phyloP scores from a whole-genome alignment of 1,140 invertebrate genomes.

The Pseudomyrmex flavicornis region DNA sequence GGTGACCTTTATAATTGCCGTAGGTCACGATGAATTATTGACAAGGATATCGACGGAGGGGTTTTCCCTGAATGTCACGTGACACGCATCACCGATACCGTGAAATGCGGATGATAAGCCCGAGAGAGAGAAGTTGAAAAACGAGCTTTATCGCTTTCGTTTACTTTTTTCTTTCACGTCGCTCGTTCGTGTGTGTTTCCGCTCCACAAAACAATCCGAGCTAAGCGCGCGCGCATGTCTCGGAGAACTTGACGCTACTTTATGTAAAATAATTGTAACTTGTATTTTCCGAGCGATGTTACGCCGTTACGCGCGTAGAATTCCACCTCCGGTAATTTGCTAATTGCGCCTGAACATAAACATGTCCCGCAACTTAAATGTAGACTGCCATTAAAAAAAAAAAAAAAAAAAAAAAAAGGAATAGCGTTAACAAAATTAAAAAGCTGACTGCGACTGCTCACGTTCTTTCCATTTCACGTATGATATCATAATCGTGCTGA shows the following conservation, averaged over 20 bases:
- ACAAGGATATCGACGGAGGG: background rate
- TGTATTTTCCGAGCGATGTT: background rate
- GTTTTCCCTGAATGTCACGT: constrained; percentile 26
- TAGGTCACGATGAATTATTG: constrained; percentile 54
- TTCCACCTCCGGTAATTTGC: background rate
- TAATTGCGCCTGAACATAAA: background rate
- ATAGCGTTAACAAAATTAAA: background rate
- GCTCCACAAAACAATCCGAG: background rate
- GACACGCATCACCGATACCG: constrained; percentile 17
- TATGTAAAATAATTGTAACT: background rate
- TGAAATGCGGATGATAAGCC: background rate
- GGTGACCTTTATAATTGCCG: constrained; percentile 53
- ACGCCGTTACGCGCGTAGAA: background rate
- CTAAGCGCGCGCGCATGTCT: background rate
- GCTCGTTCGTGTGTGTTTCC: background rate
- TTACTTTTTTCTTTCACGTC: too few species aligned
- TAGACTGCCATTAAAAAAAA: background rate
- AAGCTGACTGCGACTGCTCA: background rate
- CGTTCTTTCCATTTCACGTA: background rate
- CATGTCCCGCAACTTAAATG: background rate
- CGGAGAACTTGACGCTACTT: background rate
- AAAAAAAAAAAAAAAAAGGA: background rate
- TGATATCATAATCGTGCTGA: background rate
- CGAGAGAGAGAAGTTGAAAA: background rate
- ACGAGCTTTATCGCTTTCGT: background rate